phyloP scores from a whole-genome alignment of 2,113 vertebrate genomes.

The Catharus fuscescens region DNA sequence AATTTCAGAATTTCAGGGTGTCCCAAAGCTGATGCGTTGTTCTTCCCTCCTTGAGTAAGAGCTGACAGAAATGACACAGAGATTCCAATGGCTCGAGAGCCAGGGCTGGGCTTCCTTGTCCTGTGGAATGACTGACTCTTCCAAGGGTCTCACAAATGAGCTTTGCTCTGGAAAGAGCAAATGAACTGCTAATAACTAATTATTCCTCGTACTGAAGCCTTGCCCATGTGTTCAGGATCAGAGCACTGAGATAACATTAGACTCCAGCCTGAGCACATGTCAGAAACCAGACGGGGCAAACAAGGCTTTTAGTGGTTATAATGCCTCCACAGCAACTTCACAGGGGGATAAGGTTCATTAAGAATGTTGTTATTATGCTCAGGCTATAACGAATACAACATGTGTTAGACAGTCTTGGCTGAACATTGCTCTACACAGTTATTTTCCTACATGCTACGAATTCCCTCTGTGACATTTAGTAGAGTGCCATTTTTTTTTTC shows the following conservation, averaged over 20 bases:
- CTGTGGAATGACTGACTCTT: not conserved
- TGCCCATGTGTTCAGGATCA: not conserved
- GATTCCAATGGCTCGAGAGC: not conserved
- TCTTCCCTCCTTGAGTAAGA: not conserved
- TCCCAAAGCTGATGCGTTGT: not conserved
- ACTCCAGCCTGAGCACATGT: not conserved
- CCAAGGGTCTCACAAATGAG: not conserved
- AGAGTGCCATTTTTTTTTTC: not conserved
- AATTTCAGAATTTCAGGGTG: not conserved
- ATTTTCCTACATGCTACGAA: not conserved
- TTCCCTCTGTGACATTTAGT: slow-evolving; percentile 10
- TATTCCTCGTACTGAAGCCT: not conserved
- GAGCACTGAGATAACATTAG: not conserved
- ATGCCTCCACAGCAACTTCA: not conserved
- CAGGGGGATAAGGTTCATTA: not conserved
- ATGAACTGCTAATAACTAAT: not conserved
- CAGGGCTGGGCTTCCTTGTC: not conserved
- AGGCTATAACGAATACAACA: not conserved
- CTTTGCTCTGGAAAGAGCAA: not conserved
- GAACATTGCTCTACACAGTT: not conserved
- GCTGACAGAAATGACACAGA: not conserved
- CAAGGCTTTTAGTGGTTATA: not conserved
- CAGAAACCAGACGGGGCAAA: not conserved
- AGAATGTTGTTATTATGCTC: not conserved
- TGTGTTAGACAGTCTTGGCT: not conserved